Evolutionary conservation across 2,888 invertebrate species (phyloP).

Genomic region (Eupithecia centaureata): DNA sequence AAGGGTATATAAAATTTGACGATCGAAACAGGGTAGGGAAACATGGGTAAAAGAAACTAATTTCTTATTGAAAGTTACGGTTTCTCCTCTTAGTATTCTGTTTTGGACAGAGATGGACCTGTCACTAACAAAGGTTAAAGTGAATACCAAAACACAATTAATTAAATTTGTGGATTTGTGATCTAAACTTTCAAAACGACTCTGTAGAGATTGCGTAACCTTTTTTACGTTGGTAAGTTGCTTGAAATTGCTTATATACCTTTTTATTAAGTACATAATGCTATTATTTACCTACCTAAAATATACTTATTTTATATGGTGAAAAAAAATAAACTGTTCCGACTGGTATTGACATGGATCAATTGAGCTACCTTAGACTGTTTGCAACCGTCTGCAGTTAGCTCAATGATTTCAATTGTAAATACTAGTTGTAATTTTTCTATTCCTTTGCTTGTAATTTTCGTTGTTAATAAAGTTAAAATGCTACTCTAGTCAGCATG

Average conservation of each 20-base stretch:
- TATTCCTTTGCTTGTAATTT: too few species aligned
- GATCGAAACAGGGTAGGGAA: slow-evolving; percentile 13
- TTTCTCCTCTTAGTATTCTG: not conserved
- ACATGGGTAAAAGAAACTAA: not conserved
- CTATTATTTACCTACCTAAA: too few species aligned
- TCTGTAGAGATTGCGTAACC: not conserved
- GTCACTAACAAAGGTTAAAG: not conserved
- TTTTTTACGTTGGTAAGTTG: not conserved
- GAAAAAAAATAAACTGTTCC: too few species aligned
- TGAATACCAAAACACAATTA: not conserved
- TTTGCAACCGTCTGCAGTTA: too few species aligned
- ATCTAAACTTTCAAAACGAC: not conserved
- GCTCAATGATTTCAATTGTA: too few species aligned
- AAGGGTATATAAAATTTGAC: slow-evolving; percentile 48
- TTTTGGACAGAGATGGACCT: not conserved
- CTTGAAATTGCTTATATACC: too few species aligned
- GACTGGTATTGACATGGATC: too few species aligned
- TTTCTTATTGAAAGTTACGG: not conserved
- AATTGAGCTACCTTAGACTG: too few species aligned
- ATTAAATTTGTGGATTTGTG: not conserved
- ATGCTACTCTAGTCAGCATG: not conserved
- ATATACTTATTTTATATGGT: too few species aligned
- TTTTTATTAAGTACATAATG: not conserved
- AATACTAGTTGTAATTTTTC: too few species aligned
- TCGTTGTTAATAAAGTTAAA: too few species aligned